Percentiles rank a stretch among this genome's conserved stretches.
Conservation (phyloP, 2,888 invertebrate genomes). For the Graphium colonna region DNA sequence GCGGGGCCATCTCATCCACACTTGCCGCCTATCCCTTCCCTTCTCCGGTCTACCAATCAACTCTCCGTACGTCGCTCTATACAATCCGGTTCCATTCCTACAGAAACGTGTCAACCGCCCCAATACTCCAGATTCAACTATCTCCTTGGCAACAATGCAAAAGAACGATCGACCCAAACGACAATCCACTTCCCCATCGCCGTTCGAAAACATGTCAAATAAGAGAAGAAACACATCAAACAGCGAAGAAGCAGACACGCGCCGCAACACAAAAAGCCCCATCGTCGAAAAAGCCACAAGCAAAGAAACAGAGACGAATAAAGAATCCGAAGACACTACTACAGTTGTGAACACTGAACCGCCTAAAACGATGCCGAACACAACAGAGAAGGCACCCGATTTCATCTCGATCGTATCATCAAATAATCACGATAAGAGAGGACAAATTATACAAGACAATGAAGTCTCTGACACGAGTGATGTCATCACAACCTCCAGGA, state of each 20-base stretch:
- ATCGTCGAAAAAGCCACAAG: conserved; percentile 26
- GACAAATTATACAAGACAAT: conserved; percentile 69
- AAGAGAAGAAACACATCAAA: conserved; percentile 48
- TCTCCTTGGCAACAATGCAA: conserved; percentile 23
- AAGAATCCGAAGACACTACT: conserved; percentile 10
- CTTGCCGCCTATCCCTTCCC: conserved; percentile 56
- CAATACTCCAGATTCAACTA: conserved; percentile 30
- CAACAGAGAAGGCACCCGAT: conserved; percentile 44
- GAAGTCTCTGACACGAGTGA: conserved; percentile 71
- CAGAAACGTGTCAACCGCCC: conserved; percentile 14
- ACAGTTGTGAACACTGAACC: conserved; percentile 24
- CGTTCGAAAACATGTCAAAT: conserved; percentile 50
- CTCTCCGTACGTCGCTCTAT: conserved; percentile 57
- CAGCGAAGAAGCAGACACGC: conserved; percentile 36
- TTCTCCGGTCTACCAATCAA: conserved; percentile 65
- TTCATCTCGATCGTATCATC: conserved; percentile 48
- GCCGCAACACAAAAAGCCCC: conserved; percentile 35
- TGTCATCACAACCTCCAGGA: conserved; percentile 63
- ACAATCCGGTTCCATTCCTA: conserved; percentile 40
- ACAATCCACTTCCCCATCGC: conserved; percentile 60
- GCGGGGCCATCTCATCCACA: conserved; percentile 74
- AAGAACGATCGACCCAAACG: conserved; percentile 46
- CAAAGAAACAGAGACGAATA: conserved; percentile 25
- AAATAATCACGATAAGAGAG: conserved; percentile 57
- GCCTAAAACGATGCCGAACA: conserved; percentile 25